Percentiles rank a stretch among this genome's conserved stretches.
These are phyloP conservation scores for Bombus affinis DNA, from an alignment of 1,140 invertebrate genomes.

Conservation along the genomic window DNA sequence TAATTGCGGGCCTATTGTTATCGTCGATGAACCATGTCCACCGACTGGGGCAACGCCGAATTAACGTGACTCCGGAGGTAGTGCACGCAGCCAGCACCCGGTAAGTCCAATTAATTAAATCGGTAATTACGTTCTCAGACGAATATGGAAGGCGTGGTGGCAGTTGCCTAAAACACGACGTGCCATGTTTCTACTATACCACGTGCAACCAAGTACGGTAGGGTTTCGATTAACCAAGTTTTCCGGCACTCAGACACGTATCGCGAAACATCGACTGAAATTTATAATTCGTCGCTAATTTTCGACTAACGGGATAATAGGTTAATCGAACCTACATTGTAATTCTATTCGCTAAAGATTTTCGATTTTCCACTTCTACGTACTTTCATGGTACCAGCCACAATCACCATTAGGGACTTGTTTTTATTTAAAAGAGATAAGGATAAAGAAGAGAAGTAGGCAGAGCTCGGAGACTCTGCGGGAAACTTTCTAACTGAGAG, in stretches of 20 bases:
- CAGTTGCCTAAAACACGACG: too few relatives aligned
- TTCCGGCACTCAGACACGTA: too few relatives aligned
- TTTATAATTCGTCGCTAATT: too few relatives aligned
- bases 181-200: too few relatives aligned
- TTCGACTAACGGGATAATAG: too few relatives aligned
- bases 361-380: too few relatives aligned
- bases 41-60: not conserved
- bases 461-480: not conserved
- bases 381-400: not conserved
- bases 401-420: not conserved
- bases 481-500: constrained; percentile 7
- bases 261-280: too few relatives aligned
- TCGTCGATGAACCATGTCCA: constrained; percentile 24
- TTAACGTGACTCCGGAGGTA: constrained; percentile 19
- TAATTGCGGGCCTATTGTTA: constrained; percentile 51
- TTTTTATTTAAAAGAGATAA: constrained; percentile 13
- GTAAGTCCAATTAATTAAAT: constrained; percentile 65
- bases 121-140: constrained; percentile 65
- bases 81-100: constrained; percentile 6
- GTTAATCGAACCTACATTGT: too few relatives aligned
- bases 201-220: not conserved
- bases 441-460: not conserved
- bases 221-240: not conserved
- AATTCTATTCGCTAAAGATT: too few relatives aligned
- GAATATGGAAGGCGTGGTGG: not conserved